Base-by-base conservation (phyloP, 2,888 invertebrate genomes). In the Polydesmus complanatus region DNA sequence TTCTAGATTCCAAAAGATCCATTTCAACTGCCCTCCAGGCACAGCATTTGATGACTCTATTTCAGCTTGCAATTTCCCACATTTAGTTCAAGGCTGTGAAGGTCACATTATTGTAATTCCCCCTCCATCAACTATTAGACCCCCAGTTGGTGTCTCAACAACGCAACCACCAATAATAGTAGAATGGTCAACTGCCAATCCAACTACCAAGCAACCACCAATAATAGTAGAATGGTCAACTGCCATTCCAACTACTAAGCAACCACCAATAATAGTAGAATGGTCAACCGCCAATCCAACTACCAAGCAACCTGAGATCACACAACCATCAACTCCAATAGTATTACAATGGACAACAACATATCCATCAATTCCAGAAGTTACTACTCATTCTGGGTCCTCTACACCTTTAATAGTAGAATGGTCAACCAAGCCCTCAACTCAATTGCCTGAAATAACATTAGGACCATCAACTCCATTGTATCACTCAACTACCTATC, bases 31-130 rank as follows among this genome's bases (percentile, higher is more conserved):
- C 26, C 56, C 56, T 23, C 51, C 26, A 14, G 56, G 53, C 3
- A 57, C 61, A 19, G 50, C 21, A 1, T 61, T 61, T 26, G 61
- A 61, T 49, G 57, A 57, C 21, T 23, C 27, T n/a, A 61, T 50
- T 22, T 22, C 37, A 21, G 57, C 21, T 47, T 61, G 61, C 61
- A 61, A 61, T 26, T 48, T 51, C 22, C 21, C 50, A n/a, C 52
- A 61, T 27, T 22, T 8, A 2, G 26, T 25, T 3, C 26, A 23
- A 19, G 19, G 27, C 26, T 56, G 23, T 19, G 48, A 2, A 27
- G 56, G 56, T 2, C 56, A 53, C 53, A 23, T 25, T 3, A 53
- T 25, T 11, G 11, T 14, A 22, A 53, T 25, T 2, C 53, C 53
- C 19, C 18, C 51, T 51, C 51, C 37, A 37, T 37, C 37, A 5